Base-by-base conservation (phyloP, 2,888 invertebrate genomes). In the Drosophila paracracens region DNA sequence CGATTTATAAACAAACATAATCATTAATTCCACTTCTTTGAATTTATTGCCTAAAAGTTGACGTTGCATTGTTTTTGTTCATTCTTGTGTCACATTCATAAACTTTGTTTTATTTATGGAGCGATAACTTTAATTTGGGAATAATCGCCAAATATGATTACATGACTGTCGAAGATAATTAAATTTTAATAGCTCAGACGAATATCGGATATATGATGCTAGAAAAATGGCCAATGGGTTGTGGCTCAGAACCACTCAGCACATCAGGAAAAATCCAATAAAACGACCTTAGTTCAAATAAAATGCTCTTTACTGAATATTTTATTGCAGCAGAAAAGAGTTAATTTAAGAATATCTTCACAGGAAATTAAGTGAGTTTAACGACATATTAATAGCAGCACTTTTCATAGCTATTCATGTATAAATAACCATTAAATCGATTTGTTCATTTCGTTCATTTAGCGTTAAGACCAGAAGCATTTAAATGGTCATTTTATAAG, bases 381-480 rank as follows among this genome's bases (percentile, higher is more conserved):
- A 62, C 33, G 40, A 63, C 35, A 33, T 52, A 33, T n/a, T 48
- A 61, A 61, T 73, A 52, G 59, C 5, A 48, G 36, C 21, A 8
- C 25, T 16, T 16, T 46, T 25, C 25, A 36, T 38, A 27, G 29
- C 25, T 46, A 50, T 21, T 8, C 36, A 21, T 27, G 36, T 38
- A 29, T 43, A 51, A 46, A 29, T 21, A 52, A 48, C 33, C 36
- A 43, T 60, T 60, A 75, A 75, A 76, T 70, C 76, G 77, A 77
- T 76, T 80, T 58, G 50, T 27, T 10, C 21, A 21, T 11, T 36
- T 11, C 56, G n/a, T 25, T 4, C 54, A 54, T 57, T 71, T 70
- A 56, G 25, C 31, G 54, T 33, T 60, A 43, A 54, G 38, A 46
- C 61, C 46, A 64, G 40, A 61, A 52, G 29, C 50, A 57, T 46